A percentile compares a stretch with the other conserved stretches of the same genome.
phyloP scores from a whole-genome alignment of 2,113 vertebrate species.

The Nipponia nippon region DNA sequence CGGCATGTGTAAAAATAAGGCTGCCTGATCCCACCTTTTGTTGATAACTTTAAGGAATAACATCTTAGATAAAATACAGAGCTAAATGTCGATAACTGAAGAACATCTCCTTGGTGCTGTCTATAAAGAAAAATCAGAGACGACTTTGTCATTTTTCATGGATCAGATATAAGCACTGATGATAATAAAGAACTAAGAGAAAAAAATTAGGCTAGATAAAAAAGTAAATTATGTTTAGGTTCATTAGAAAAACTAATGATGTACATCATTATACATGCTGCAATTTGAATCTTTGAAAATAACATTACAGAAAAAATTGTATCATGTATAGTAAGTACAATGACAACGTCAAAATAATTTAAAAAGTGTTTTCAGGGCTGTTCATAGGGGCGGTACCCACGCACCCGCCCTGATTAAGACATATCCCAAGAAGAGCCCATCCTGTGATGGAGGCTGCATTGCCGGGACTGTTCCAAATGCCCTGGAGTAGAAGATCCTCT shows the following conservation, averaged over 20 bases:
- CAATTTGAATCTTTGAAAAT: background rate
- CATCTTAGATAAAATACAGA: background rate
- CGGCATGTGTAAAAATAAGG: background rate
- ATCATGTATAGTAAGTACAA: background rate
- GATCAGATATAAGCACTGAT: background rate
- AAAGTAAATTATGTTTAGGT: background rate
- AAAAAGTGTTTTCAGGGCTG: background rate
- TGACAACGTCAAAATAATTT: background rate
- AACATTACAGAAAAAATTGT: background rate
- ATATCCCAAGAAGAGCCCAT: background rate
- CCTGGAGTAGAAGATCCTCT: background rate
- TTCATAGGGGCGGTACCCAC: background rate
- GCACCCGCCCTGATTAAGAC: background rate
- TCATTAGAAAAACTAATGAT: background rate
- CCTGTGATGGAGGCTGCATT: background rate
- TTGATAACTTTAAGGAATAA: background rate
- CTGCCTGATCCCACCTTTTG: background rate
- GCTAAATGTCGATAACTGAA: background rate
- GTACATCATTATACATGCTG: background rate
- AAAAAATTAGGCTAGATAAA: background rate
- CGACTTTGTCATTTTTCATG: background rate
- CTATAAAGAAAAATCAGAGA: background rate
- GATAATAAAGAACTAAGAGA: background rate
- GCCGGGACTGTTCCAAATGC: background rate
- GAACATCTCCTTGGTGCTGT: background rate